Evolutionary conservation across 2,888 invertebrate genomes (phyloP).

Genomic region (Tanaodytes sp.): DNA sequence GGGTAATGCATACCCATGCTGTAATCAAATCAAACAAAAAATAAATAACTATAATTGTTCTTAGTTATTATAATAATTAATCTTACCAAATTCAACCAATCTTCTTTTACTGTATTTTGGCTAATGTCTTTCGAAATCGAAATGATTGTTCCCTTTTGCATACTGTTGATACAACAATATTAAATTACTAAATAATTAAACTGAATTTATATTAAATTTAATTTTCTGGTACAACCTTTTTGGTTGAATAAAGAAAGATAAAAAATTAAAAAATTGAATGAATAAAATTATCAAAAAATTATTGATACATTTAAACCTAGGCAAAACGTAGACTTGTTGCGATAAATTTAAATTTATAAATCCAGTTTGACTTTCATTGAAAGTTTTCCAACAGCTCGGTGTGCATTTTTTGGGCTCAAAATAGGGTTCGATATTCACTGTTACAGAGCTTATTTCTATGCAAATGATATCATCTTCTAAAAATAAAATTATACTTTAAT

Average conservation of each 20-base stretch:
- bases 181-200: slow-evolving; percentile 4
- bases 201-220: too few species aligned
- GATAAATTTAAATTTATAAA: slow-evolving; percentile 30
- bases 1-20: slow-evolving; percentile 14
- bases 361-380: slow-evolving; percentile 33
- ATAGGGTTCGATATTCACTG: slow-evolving; percentile 16
- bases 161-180: slow-evolving; percentile 11
- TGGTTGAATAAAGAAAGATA: too few species aligned
- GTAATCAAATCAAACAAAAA: slow-evolving; percentile 1
- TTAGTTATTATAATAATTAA: background rate
- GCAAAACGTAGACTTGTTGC: slow-evolving; percentile 34
- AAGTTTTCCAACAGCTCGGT: slow-evolving; percentile 35
- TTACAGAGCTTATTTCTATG: slow-evolving; percentile 21
- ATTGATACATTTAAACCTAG: slow-evolving; percentile 22
- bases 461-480: slow-evolving; percentile 17
- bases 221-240: too few species aligned
- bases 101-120: slow-evolving; percentile 18
- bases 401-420: slow-evolving; percentile 40
- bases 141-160: slow-evolving; percentile 29
- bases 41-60: background rate
- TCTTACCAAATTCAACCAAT: slow-evolving; percentile 33
- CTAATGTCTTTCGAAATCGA: slow-evolving; percentile 23
- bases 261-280: background rate
- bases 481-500: slow-evolving; percentile 4
- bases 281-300: background rate